A percentile compares a stretch with the other conserved stretches of the same genome.
Conservation (phyloP, 2,888 invertebrate genomes). For the Nomada fabriciana region DNA sequence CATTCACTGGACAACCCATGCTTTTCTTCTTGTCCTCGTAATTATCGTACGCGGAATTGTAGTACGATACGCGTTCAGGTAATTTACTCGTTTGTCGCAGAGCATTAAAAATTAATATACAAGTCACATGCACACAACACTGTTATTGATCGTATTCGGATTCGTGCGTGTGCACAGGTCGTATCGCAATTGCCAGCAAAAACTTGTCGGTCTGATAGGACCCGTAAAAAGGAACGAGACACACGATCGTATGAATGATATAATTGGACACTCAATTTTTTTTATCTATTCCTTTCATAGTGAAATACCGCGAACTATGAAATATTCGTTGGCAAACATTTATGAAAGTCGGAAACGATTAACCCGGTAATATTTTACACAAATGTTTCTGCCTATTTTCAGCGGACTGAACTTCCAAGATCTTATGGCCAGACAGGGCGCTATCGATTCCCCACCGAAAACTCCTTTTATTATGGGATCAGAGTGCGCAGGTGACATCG, state of each 20-base stretch:
- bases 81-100: conserved; percentile 22
- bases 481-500: conserved; percentile 94
- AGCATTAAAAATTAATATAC: conserved; percentile 30
- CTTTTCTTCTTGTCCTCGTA: neutral
- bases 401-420: conserved; percentile 96
- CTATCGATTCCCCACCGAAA: conserved; percentile 94
- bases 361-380: neutral
- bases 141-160: conserved; percentile 29
- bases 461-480: conserved; percentile 95
- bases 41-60: conserved; percentile 31
- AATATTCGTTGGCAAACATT: neutral
- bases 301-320: too few species aligned
- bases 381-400: conserved; percentile 81
- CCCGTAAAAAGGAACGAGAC: too few species aligned
- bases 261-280: too few species aligned
- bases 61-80: conserved; percentile 10
- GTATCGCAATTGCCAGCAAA: neutral
- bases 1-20: neutral
- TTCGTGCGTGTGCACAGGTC: neutral
- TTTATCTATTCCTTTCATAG: too few species aligned
- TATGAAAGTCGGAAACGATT: neutral
- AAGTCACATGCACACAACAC: conserved; percentile 19
- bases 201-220: neutral
- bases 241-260: too few species aligned
- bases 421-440: conserved; percentile 94